These are phyloP conservation scores for Heterochromis multidens DNA, from an alignment of 2,113 vertebrate species.

Conservation along the genomic window DNA sequence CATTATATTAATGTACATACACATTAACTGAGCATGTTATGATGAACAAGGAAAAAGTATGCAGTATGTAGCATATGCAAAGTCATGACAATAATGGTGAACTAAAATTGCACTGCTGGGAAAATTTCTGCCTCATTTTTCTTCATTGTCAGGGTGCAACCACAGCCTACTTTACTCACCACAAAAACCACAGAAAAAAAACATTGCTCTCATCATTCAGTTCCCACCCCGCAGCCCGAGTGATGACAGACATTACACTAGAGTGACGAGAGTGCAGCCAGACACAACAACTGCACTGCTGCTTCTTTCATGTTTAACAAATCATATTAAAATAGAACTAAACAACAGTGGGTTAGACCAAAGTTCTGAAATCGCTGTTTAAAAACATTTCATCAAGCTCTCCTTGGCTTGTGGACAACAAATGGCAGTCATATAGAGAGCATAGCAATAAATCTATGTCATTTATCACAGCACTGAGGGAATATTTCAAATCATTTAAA, in stretches of 20 bases:
- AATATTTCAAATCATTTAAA: conserved; percentile 51
- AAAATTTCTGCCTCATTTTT: conserved; percentile 13
- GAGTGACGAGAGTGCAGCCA: background rate
- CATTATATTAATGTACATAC: background rate
- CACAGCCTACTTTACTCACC: conserved; percentile 31
- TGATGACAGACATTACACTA: conserved; percentile 11
- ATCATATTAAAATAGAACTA: conserved; percentile 1
- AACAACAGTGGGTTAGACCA: background rate
- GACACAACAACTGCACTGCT: background rate
- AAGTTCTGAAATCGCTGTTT: conserved; percentile 3
- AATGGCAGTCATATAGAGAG: background rate
- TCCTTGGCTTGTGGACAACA: conserved; percentile 4
- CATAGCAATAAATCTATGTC: conserved; percentile 9
- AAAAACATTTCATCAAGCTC: conserved; percentile 7
- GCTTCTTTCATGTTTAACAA: conserved; percentile 2
- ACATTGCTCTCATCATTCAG: conserved; percentile 22
- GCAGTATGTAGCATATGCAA: background rate
- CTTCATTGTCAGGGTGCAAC: conserved; percentile 16
- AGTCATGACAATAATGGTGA: conserved; percentile 18
- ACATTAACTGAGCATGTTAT: background rate
- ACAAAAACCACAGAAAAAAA: conserved; percentile 34
- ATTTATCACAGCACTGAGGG: conserved; percentile 26
- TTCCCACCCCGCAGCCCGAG: background rate
- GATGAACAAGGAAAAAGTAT: background rate
- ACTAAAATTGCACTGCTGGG: conserved; percentile 26